Evolutionary conservation across 2,113 vertebrate genomes (phyloP).

Genomic region (Callionymus lyra): DNA sequence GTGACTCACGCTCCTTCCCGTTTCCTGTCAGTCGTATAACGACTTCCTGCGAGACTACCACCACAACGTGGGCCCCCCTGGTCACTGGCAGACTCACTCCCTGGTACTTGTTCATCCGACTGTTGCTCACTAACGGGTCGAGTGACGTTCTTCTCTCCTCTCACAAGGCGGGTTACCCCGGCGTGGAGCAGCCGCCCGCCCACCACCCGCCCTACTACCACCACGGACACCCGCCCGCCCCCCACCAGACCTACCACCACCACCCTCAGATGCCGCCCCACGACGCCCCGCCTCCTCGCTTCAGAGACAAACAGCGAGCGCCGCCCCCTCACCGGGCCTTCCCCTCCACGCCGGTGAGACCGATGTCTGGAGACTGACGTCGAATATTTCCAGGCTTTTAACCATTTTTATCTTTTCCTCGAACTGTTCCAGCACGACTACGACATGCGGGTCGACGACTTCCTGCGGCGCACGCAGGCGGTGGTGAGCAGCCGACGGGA

Average conservation of each 20-base stretch:
- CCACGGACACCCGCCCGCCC: constrained; percentile 70
- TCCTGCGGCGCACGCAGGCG: constrained; percentile 90
- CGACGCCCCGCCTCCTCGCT: constrained; percentile 66
- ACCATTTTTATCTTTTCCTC: too few relatives aligned
- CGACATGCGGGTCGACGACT: constrained; percentile 97
- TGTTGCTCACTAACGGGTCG: background rate
- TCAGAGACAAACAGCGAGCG: constrained; percentile 57
- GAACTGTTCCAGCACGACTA: constrained; percentile 81
- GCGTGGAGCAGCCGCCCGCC: constrained; percentile 89
- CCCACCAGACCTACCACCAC: constrained; percentile 75
- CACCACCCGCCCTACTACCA: constrained; percentile 80
- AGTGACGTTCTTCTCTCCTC: constrained; percentile 1
- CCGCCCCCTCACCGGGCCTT: constrained; percentile 36
- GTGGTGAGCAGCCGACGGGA: constrained; percentile 90
- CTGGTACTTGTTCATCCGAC: constrained; percentile 67
- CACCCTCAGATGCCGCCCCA: constrained; percentile 71
- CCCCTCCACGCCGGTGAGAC: constrained; percentile 49
- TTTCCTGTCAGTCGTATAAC: constrained; percentile 81
- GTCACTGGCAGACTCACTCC: constrained; percentile 83
- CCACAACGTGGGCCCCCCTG: constrained; percentile 89
- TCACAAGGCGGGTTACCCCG: constrained; percentile 80
- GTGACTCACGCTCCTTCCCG: background rate
- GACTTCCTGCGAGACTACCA: constrained; percentile 98
- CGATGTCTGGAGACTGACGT: background rate
- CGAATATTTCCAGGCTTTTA: too few relatives aligned